These are phyloP conservation scores for Chrysochloris asiatica DNA, from an alignment of 2,113 vertebrate species.

Conservation along the genomic window DNA sequence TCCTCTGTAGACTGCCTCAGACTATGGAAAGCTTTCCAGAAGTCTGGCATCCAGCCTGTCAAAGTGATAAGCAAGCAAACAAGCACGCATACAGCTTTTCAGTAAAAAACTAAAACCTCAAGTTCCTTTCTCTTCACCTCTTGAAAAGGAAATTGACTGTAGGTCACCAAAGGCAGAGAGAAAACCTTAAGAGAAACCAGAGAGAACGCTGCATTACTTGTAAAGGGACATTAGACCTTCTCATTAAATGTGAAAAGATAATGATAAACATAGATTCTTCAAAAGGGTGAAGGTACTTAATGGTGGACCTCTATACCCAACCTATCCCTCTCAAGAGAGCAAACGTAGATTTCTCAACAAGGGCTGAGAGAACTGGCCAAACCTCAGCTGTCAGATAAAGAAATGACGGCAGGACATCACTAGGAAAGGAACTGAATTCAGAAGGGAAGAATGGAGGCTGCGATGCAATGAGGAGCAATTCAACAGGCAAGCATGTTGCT, in stretches of 20 bases:
- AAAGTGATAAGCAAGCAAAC: background rate
- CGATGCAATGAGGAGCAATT: background rate
- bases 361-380: background rate
- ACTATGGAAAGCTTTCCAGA: background rate
- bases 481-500: background rate
- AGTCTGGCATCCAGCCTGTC: background rate
- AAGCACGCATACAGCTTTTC: background rate
- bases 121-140: background rate
- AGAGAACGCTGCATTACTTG: background rate
- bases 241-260: background rate
- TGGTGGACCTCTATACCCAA: background rate
- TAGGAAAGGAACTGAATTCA: background rate
- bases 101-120: background rate
- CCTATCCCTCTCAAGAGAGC: background rate
- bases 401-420: accelerated
- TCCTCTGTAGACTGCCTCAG: accelerated
- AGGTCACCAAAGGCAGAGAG: background rate
- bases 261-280: background rate
- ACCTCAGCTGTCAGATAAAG: background rate
- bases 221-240: background rate
- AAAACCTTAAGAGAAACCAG: background rate
- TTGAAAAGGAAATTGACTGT: background rate
- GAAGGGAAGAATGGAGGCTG: background rate
- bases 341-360: too few relatives aligned
- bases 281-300: background rate